These are phyloP conservation scores for Syngnathus scovelli DNA, from an alignment of 2,113 vertebrate species.

Conservation along the genomic window DNA sequence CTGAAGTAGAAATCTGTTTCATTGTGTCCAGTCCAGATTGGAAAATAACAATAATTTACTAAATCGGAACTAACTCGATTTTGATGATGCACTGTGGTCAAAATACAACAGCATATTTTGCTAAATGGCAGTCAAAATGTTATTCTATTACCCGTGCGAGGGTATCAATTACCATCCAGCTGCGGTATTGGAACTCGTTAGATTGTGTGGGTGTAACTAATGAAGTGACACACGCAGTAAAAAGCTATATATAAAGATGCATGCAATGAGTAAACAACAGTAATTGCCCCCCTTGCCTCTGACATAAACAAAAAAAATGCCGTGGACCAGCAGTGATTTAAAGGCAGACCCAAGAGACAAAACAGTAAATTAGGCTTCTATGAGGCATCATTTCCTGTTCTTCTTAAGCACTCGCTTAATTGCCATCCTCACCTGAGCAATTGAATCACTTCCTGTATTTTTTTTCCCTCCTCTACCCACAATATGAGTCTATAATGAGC, in stretches of 20 bases:
- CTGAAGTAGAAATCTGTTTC: too few relatives aligned
- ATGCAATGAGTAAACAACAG: neutral
- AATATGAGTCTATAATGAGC: slow-evolving; percentile 76
- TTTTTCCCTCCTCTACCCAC: slow-evolving; percentile 70
- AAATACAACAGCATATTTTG: neutral
- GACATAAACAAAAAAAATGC: slow-evolving; percentile 35
- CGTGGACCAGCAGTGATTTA: slow-evolving; percentile 64
- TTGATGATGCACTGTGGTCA: neutral
- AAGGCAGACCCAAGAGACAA: slow-evolving; percentile 63
- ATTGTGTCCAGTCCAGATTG: too few relatives aligned
- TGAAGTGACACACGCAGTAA: neutral
- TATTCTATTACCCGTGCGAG: neutral
- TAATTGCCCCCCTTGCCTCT: neutral
- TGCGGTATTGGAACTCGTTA: neutral
- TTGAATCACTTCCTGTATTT: slow-evolving; percentile 74
- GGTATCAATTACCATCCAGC: neutral
- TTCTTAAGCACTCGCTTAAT: slow-evolving; percentile 76
- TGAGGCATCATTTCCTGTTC: slow-evolving; percentile 67
- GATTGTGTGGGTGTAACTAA: neutral
- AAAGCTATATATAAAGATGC: neutral
- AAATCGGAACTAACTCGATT: too few relatives aligned
- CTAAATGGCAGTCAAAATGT: neutral
- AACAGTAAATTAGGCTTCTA: slow-evolving; percentile 68
- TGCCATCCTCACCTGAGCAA: slow-evolving; percentile 78
- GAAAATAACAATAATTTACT: too few relatives aligned